A percentile compares a stretch with the other conserved stretches of the same genome.
Conservation (phyloP, 2,888 invertebrate genomes). For the Athalia circularis region DNA sequence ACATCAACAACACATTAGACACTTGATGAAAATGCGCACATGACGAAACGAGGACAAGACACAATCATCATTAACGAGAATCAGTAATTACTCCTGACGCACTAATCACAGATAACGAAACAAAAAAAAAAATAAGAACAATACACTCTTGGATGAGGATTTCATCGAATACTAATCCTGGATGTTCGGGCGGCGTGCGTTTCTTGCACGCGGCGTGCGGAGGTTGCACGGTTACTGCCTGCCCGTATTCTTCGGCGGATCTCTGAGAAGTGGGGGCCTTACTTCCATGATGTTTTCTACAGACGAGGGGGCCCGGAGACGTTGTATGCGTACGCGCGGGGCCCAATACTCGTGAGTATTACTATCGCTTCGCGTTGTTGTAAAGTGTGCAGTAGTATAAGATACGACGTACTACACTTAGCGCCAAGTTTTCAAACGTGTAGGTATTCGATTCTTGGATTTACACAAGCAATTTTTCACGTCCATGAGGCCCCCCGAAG, state of each 20-base stretch:
- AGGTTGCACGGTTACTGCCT: constrained; percentile 65
- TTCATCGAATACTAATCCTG: constrained; percentile 19
- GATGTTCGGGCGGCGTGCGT: constrained; percentile 29
- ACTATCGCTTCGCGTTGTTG: not conserved
- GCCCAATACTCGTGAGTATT: constrained; percentile 33
- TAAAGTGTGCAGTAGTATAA: not conserved
- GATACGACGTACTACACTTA: not conserved
- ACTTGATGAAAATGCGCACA: not conserved
- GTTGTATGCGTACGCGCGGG: constrained; percentile 40
- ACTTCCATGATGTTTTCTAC: constrained; percentile 40
- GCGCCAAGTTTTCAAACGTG: not conserved
- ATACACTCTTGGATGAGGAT: not conserved
- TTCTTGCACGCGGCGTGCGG: constrained; percentile 58
- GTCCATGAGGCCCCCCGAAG: constrained; percentile 29
- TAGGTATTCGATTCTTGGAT: constrained; percentile 23
- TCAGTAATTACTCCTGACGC: not conserved
- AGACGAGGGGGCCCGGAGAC: not conserved
- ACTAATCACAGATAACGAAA: not conserved
- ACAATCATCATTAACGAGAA: not conserved
- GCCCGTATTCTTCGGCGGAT: constrained; percentile 34
- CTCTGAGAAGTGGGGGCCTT: constrained; percentile 41
- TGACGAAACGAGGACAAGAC: not conserved
- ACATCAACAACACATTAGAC: not conserved
- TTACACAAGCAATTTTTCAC: not conserved
- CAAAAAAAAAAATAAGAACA: not conserved